These are phyloP conservation scores for Pantala flavescens DNA, from an alignment of 1,140 invertebrate genomes.

Conservation along the genomic window DNA sequence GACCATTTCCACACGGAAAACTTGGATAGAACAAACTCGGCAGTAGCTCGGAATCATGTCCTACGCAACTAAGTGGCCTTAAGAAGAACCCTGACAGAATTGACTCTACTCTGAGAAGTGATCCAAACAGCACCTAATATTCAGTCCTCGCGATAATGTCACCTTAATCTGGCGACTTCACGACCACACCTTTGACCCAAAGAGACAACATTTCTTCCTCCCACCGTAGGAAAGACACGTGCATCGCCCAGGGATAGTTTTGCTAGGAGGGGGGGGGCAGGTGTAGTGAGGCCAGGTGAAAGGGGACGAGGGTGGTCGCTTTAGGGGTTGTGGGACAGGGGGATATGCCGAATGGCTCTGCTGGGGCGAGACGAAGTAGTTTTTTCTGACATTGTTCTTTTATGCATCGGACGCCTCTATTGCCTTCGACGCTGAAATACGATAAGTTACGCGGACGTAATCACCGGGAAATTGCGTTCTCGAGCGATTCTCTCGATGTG, in stretches of 20 bases:
- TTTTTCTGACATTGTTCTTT: background rate
- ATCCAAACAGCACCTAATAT: too few relatives aligned
- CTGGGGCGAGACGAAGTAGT: background rate
- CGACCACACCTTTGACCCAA: too few relatives aligned
- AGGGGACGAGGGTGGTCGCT: background rate
- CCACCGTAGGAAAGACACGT: conserved; percentile 1
- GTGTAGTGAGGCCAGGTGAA: background rate
- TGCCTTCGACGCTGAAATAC: background rate
- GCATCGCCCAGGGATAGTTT: background rate
- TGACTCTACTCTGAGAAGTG: too few relatives aligned
- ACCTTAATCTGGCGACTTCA: too few relatives aligned
- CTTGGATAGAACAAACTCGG: too few relatives aligned
- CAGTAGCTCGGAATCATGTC: too few relatives aligned
- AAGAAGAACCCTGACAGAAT: too few relatives aligned
- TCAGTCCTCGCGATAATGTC: too few relatives aligned
- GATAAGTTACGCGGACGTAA: conserved; percentile 4
- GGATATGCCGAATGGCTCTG: background rate
- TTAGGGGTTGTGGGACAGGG: background rate
- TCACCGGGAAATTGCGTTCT: background rate
- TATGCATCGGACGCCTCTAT: background rate
- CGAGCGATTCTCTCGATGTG: background rate
- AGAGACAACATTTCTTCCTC: too few relatives aligned
- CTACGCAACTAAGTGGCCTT: too few relatives aligned
- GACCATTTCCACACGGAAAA: too few relatives aligned
- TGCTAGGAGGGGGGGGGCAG: background rate